Conservation (phyloP, 2,888 invertebrate species). For the Drosophila differens region DNA sequence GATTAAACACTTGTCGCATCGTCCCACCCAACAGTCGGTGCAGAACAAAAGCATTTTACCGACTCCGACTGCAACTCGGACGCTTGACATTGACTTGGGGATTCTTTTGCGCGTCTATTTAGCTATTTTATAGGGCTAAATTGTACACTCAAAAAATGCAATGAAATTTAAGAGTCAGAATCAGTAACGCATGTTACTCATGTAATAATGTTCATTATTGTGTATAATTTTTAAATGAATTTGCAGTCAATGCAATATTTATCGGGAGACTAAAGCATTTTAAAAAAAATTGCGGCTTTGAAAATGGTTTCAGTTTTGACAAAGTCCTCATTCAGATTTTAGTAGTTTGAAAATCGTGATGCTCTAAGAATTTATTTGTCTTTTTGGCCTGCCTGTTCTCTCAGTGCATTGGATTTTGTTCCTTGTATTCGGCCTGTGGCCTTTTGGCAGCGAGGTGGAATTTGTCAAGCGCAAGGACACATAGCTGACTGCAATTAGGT, state of each 20-base stretch:
- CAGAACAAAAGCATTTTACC: slow-evolving; percentile 73
- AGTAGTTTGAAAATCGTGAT: not conserved
- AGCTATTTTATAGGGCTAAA: slow-evolving; percentile 52
- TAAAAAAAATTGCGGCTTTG: too few relatives aligned
- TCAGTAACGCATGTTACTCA: too few relatives aligned
- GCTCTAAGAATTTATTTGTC: not conserved
- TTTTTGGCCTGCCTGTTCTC: slow-evolving; percentile 8
- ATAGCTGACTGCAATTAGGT: slow-evolving; percentile 73
- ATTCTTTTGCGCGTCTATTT: slow-evolving; percentile 47
- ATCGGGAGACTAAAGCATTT: not conserved
- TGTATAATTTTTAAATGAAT: not conserved
- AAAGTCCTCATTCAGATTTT: not conserved
- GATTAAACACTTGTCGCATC: slow-evolving; percentile 80
- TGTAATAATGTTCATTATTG: not conserved
- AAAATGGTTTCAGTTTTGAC: not conserved
- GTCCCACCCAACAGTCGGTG: slow-evolving; percentile 67
- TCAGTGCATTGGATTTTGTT: slow-evolving; percentile 29
- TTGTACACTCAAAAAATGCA: slow-evolving; percentile 18
- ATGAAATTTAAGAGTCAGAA: not conserved
- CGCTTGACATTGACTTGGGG: slow-evolving; percentile 21
- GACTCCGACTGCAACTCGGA: slow-evolving; percentile 21
- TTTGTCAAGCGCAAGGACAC: slow-evolving; percentile 80
- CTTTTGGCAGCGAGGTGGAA: slow-evolving; percentile 57
- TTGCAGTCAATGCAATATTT: not conserved
- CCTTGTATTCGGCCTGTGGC: slow-evolving; percentile 33